A percentile compares a stretch with the other conserved stretches of the same genome.
Evolutionary conservation across 2,888 invertebrate species (phyloP).

Genomic region (Clusia tigrina): DNA sequence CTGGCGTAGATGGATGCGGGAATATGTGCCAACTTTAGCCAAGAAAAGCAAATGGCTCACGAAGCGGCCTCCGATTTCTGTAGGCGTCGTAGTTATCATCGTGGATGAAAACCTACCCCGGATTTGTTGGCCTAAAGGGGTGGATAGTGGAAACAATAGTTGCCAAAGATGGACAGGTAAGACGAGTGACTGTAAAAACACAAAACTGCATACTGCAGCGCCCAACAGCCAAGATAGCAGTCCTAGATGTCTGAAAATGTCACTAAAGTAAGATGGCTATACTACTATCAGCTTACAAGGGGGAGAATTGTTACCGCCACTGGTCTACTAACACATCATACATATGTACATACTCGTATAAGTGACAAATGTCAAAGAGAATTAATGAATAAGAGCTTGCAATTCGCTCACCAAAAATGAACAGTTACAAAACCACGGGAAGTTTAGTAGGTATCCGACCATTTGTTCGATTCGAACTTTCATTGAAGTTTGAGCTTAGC

Average conservation of each 20-base stretch:
- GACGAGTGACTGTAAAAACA: not conserved
- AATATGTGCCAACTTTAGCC: not conserved
- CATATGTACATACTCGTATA: too few relatives aligned
- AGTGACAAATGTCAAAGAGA: too few relatives aligned
- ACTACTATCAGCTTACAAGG: not conserved
- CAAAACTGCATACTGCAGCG: slow-evolving; percentile 1
- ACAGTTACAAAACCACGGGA: too few relatives aligned
- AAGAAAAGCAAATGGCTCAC: not conserved
- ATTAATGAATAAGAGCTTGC: too few relatives aligned
- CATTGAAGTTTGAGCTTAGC: too few relatives aligned
- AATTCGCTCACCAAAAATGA: too few relatives aligned
- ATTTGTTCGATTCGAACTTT: too few relatives aligned
- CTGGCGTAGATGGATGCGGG: not conserved
- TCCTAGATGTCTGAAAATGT: not conserved
- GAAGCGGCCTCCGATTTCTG: not conserved
- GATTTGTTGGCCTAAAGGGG: not conserved
- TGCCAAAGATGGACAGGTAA: slow-evolving; percentile 2
- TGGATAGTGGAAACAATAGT: not conserved
- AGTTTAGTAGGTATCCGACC: too few relatives aligned
- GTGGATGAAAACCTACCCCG: not conserved
- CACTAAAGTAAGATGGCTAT: not conserved
- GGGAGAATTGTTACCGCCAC: slow-evolving; percentile 14
- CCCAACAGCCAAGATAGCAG: slow-evolving; percentile 2
- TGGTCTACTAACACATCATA: too few relatives aligned
- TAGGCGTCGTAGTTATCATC: not conserved